These are phyloP conservation scores for Steatornis caripensis DNA, from an alignment of 2,113 vertebrate genomes.

Conservation along the genomic window DNA sequence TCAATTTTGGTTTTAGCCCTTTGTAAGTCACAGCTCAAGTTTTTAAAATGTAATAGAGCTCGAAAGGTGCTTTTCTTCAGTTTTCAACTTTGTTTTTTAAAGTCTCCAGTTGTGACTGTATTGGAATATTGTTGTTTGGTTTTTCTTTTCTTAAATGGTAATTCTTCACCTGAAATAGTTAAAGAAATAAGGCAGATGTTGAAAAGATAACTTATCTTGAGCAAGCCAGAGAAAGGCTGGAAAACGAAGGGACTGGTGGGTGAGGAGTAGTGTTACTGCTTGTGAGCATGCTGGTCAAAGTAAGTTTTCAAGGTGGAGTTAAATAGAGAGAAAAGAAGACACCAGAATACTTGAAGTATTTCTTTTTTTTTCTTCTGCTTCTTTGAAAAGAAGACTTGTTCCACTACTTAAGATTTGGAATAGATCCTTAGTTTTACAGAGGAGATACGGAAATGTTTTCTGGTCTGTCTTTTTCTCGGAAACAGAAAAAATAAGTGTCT, in stretches of 20 bases:
- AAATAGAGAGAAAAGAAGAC: background rate
- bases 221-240: background rate
- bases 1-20: background rate
- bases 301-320: background rate
- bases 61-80: background rate
- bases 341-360: background rate
- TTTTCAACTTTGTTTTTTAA: background rate
- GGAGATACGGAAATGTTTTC: background rate
- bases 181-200: background rate
- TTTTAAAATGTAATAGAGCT: background rate
- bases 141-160: background rate
- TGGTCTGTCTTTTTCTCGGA: background rate
- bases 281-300: background rate
- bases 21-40: background rate
- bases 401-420: background rate
- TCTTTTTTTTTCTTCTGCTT: background rate
- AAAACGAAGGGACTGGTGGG: background rate
- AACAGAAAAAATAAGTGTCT: background rate
- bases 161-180: background rate
- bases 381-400: background rate
- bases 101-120: background rate
- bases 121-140: background rate
- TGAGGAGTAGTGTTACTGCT: background rate
- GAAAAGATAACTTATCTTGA: constrained; percentile 23
- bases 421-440: background rate